A percentile compares a stretch with the other conserved stretches of the same genome.
phyloP scores from a whole-genome alignment of 2,888 invertebrate species.

The Melinopterus prodromus region DNA sequence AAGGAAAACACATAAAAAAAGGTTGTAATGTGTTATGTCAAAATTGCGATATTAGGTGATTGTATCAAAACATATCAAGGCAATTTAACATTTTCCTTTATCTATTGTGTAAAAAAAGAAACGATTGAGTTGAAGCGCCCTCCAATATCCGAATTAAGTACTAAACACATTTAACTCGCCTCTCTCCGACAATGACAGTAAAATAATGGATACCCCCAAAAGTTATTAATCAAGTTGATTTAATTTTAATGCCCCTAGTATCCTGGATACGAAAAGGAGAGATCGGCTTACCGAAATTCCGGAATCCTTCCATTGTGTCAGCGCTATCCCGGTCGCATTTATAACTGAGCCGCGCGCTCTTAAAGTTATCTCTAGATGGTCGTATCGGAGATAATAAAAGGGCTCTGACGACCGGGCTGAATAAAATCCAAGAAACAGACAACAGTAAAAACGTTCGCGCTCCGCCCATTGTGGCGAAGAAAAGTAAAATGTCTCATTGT shows the following conservation, averaged over 20 bases:
- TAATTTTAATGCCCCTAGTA: not conserved
- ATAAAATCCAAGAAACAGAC: not conserved
- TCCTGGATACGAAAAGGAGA: not conserved
- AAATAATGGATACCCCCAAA: not conserved
- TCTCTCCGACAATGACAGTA: not conserved
- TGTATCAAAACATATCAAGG: no score
- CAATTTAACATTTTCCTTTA: no score
- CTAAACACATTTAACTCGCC: not conserved
- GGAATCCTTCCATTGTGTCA: constrained; percentile 4
- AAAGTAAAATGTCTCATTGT: not conserved
- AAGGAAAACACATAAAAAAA: no score
- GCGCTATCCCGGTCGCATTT: constrained; percentile 4
- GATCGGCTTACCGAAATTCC: not conserved
- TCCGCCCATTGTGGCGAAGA: not conserved
- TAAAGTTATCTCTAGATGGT: not conserved
- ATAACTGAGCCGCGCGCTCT: constrained; percentile 4
- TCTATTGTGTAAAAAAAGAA: no score
- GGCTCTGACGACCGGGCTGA: not conserved
- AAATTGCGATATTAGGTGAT: no score
- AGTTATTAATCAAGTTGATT: not conserved
- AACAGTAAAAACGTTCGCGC: not conserved
- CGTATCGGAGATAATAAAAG: constrained; percentile 4
- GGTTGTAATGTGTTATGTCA: no score
- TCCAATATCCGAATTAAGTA: not conserved
- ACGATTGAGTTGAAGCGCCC: not conserved